phyloP scores from a whole-genome alignment of 1,140 invertebrate species.

The Leptinotarsa lineolata region DNA sequence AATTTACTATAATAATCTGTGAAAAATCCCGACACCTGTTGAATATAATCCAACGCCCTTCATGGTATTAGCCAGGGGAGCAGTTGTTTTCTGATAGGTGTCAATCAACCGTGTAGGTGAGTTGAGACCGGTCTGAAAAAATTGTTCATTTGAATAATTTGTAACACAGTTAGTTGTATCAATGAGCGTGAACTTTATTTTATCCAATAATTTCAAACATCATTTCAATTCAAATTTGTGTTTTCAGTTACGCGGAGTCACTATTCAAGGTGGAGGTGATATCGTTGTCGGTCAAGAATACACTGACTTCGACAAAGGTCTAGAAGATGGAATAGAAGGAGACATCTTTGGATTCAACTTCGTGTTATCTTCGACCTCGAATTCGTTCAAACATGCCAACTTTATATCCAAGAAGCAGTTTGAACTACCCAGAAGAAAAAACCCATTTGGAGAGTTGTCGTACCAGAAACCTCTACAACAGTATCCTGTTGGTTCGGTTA shows the following conservation, averaged over 20 bases:
- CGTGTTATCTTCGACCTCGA: constrained; percentile 62
- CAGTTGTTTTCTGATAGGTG: too few relatives aligned
- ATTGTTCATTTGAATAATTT: too few relatives aligned
- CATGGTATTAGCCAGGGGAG: too few relatives aligned
- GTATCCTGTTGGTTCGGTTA: background rate
- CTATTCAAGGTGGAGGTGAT: constrained; percentile 64
- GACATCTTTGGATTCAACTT: constrained; percentile 70
- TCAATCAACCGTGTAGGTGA: too few relatives aligned
- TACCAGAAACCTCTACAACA: background rate
- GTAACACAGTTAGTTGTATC: too few relatives aligned
- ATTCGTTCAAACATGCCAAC: constrained; percentile 15
- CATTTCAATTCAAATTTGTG: background rate
- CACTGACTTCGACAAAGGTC: constrained; percentile 65
- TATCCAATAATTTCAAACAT: too few relatives aligned
- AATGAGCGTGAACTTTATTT: too few relatives aligned
- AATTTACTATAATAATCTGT: too few relatives aligned
- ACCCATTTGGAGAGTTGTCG: background rate
- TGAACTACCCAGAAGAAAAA: background rate
- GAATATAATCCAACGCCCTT: too few relatives aligned
- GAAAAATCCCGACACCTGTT: too few relatives aligned
- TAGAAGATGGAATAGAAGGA: constrained; percentile 69
- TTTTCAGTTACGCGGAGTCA: constrained; percentile 50
- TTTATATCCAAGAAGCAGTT: background rate
- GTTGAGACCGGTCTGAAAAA: too few relatives aligned
- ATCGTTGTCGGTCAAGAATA: constrained; percentile 70